Percentiles rank a stretch among this genome's conserved stretches.
Evolutionary conservation across 2,797 vertebrate species (phyloP).

Genomic region (Cichlasoma orientale): DNA sequence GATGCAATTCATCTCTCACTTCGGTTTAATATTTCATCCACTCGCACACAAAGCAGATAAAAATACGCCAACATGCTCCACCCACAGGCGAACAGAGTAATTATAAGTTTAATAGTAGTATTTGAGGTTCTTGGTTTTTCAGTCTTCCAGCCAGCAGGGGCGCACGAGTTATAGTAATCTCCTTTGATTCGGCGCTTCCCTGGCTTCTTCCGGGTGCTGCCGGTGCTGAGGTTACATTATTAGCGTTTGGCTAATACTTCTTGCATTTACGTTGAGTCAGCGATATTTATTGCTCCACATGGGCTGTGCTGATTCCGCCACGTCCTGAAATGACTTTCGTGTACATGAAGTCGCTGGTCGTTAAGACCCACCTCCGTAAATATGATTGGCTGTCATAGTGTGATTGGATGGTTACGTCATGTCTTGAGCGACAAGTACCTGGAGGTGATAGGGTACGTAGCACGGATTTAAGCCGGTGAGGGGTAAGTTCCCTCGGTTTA

Average conservation of each 20-base stretch:
- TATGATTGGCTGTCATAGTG: conserved; percentile 44
- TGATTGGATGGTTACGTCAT: conserved; percentile 48
- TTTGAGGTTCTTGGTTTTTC: not conserved
- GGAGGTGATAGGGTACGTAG: conserved; percentile 11
- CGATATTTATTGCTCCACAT: fast-evolving
- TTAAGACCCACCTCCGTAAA: not conserved
- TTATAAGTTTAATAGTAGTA: not conserved
- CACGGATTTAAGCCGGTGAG: conserved; percentile 18
- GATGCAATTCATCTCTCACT: not conserved
- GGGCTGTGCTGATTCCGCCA: not conserved
- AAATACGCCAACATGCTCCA: conserved; percentile 34
- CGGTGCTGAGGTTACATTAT: not conserved
- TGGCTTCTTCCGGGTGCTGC: not conserved
- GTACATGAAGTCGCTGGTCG: not conserved
- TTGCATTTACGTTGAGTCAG: not conserved
- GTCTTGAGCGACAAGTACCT: not conserved
- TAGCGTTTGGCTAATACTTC: not conserved
- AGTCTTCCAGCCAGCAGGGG: conserved; percentile 54
- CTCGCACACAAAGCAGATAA: not conserved
- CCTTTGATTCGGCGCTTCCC: not conserved
- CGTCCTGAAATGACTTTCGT: conserved; percentile 24
- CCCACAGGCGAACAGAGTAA: conserved; percentile 21
- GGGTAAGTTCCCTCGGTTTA: conserved; percentile 43
- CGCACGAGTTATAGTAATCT: not conserved
- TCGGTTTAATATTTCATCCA: not conserved